Evolutionary conservation across 2,797 vertebrate genomes (phyloP).

Genomic region (Eulemur coronatus): DNA sequence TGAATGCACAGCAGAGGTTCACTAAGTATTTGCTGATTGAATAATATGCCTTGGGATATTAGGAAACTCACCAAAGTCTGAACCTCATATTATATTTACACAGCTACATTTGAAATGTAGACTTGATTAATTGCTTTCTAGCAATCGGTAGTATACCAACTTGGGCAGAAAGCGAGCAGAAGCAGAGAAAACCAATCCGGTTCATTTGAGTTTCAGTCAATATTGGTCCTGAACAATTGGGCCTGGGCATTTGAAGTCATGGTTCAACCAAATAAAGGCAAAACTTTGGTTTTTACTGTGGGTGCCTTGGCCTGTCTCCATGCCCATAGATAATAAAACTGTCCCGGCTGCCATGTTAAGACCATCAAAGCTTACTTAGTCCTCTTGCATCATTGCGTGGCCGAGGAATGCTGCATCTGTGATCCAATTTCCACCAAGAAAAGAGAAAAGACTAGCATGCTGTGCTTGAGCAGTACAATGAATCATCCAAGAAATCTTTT

Average conservation of each 20-base stretch:
- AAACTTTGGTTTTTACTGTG: neutral
- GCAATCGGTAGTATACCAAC: neutral
- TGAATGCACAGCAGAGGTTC: neutral
- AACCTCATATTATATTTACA: neutral
- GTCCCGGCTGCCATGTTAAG: neutral
- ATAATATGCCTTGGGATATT: neutral
- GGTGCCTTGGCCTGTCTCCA: neutral
- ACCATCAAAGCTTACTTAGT: neutral
- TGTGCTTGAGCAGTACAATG: neutral
- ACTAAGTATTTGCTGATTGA: neutral
- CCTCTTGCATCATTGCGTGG: neutral
- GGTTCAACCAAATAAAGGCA: neutral
- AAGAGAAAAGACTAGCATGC: neutral
- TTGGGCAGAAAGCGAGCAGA: slow-evolving; percentile 9
- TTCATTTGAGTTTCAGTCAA: neutral
- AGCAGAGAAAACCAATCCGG: neutral
- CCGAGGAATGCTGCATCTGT: neutral
- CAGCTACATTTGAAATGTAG: neutral
- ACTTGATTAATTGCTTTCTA: slow-evolving; percentile 33
- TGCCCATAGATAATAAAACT: neutral
- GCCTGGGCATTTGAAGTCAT: neutral
- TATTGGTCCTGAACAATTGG: neutral
- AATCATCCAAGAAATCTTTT: neutral
- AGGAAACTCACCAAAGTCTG: slow-evolving; percentile 16
- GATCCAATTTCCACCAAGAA: slow-evolving; percentile 31